phyloP scores from a whole-genome alignment of 2,888 invertebrate genomes.

The Suillia variegata region DNA sequence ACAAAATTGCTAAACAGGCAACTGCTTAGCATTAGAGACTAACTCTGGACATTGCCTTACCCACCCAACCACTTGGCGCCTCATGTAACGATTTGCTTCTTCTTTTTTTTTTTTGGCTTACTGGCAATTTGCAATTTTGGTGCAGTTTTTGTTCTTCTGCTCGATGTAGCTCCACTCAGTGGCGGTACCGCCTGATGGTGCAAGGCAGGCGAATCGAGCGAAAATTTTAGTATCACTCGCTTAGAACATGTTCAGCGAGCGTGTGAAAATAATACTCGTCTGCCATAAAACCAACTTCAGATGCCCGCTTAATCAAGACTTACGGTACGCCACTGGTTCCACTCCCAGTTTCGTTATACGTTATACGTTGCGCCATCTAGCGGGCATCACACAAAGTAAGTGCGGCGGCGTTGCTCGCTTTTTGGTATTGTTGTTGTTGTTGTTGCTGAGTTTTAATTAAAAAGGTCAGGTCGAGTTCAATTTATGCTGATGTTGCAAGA shows the following conservation, averaged over 20 bases:
- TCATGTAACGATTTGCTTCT: too few relatives aligned
- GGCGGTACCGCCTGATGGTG: too few relatives aligned
- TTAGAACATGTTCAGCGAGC: too few relatives aligned
- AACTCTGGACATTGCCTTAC: not conserved
- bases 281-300: too few relatives aligned
- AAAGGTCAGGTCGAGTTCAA: slow-evolving; percentile 27
- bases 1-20: too few relatives aligned
- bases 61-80: not conserved
- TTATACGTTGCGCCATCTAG: not conserved
- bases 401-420: slow-evolving; percentile 14
- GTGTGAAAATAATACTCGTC: too few relatives aligned
- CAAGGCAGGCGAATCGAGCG: too few relatives aligned
- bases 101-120: not conserved
- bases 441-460: slow-evolving; percentile 27
- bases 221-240: too few relatives aligned
- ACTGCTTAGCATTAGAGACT: not conserved
- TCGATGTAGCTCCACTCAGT: too few relatives aligned
- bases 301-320: too few relatives aligned
- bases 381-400: slow-evolving; percentile 1
- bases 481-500: slow-evolving; percentile 17
- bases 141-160: not conserved
- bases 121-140: not conserved
- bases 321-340: too few relatives aligned
- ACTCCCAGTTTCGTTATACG: not conserved
- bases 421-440: slow-evolving; percentile 18